Conservation (phyloP, 2,888 invertebrate genomes). For the Xylota segnis region DNA sequence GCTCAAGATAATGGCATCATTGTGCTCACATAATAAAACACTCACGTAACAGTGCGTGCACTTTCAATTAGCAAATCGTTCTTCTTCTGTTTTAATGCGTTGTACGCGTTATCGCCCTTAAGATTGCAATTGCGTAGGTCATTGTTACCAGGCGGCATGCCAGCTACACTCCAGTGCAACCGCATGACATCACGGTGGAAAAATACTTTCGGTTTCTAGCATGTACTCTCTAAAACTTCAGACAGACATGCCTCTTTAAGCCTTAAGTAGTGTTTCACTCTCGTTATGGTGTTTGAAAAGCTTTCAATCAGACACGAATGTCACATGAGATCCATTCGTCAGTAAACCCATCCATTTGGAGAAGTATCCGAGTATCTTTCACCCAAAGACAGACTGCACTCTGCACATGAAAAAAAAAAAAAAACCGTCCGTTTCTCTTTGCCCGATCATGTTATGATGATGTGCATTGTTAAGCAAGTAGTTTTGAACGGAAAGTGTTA, state of each 20-base stretch:
- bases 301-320: slow-evolving; percentile 15
- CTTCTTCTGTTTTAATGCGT: not conserved
- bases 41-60: slow-evolving; percentile 1
- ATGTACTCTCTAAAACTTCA: not conserved
- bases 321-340: not conserved
- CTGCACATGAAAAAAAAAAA: not conserved
- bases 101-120: slow-evolving; percentile 3
- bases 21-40: slow-evolving; percentile 6
- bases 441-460: slow-evolving; percentile 51
- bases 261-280: not conserved
- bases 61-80: slow-evolving; percentile 19
- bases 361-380: slow-evolving; percentile 1
- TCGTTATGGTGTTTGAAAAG: not conserved
- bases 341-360: slow-evolving; percentile 1
- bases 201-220: slow-evolving; percentile 12
- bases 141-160: not conserved
- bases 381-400: not conserved
- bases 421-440: slow-evolving; percentile 31
- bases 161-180: not conserved
- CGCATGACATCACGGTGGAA: not conserved
- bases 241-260: not conserved
- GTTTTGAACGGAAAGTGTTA: slow-evolving; percentile 59
- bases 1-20: not conserved
- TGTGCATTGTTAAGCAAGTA: slow-evolving; percentile 58
- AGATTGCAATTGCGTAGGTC: slow-evolving; percentile 36